Percentiles rank a stretch among this genome's conserved stretches.
These are phyloP conservation scores for Sycobia sp. DNA, from an alignment of 1,140 invertebrate species.

Conservation along the genomic window DNA sequence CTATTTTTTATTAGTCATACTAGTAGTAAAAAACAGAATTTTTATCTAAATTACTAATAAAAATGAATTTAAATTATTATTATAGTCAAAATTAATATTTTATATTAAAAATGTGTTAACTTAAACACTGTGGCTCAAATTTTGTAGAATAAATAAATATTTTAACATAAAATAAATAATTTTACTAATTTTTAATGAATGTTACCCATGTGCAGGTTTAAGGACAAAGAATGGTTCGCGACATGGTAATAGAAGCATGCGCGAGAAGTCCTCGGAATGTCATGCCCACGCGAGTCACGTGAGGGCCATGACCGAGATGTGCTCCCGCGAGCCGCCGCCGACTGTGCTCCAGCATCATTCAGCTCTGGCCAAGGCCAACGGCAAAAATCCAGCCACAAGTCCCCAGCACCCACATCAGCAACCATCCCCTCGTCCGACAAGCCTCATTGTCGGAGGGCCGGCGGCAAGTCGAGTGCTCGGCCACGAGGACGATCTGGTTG, in stretches of 20 bases:
- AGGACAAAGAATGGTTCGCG: slow-evolving; percentile 56
- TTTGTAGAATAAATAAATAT: not conserved
- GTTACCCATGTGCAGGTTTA: slow-evolving; percentile 40
- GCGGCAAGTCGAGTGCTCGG: not conserved
- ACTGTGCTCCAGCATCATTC: slow-evolving; percentile 52
- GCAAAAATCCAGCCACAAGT: slow-evolving; percentile 55
- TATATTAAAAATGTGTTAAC: too few relatives aligned
- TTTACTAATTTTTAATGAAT: not conserved
- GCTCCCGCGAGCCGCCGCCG: slow-evolving; percentile 59
- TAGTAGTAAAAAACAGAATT: too few relatives aligned
- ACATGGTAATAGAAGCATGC: slow-evolving; percentile 55
- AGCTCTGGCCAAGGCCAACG: slow-evolving; percentile 56
- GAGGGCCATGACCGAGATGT: slow-evolving; percentile 60
- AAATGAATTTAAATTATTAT: too few relatives aligned
- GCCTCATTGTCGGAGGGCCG: not conserved
- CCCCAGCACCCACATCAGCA: slow-evolving; percentile 9
- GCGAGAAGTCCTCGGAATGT: slow-evolving; percentile 61
- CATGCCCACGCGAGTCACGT: slow-evolving; percentile 57
- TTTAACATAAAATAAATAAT: not conserved
- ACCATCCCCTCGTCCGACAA: not conserved
- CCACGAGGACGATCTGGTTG: not conserved
- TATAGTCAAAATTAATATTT: too few relatives aligned
- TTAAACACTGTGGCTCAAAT: too few relatives aligned
- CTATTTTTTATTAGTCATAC: too few relatives aligned
- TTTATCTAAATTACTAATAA: too few relatives aligned